Evolutionary conservation across 2,888 invertebrate species (phyloP).

Genomic region (Apantesis nais): DNA sequence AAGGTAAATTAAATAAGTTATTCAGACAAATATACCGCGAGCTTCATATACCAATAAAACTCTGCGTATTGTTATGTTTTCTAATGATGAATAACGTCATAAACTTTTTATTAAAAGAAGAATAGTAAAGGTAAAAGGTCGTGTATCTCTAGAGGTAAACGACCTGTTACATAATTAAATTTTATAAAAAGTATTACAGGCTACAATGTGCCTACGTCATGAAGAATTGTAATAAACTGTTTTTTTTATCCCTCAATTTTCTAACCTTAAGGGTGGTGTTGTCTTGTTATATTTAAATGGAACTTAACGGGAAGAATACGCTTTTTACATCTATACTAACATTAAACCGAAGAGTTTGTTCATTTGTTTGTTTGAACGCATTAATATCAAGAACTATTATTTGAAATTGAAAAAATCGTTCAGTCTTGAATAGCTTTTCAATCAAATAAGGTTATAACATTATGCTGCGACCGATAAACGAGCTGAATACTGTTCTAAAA

Average conservation of each 20-base stretch:
- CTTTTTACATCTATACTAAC: neutral
- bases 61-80: neutral
- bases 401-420: too few relatives aligned
- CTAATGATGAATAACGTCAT: neutral
- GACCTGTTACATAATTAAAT: neutral
- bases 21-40: neutral
- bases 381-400: too few relatives aligned
- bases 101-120: neutral
- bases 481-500: too few relatives aligned
- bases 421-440: too few relatives aligned
- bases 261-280: too few relatives aligned
- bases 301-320: neutral
- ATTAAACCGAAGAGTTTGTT: neutral
- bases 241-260: too few relatives aligned
- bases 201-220: neutral
- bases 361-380: too few relatives aligned
- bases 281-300: neutral
- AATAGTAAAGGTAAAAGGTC: neutral
- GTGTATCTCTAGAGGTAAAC: neutral
- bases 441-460: too few relatives aligned
- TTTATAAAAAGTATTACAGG: neutral
- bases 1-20: neutral
- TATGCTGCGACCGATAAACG: too few relatives aligned
- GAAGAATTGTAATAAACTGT: too few relatives aligned
- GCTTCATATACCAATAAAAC: neutral